These are phyloP conservation scores for Megaceryle alcyon DNA, from an alignment of 2,797 vertebrate genomes.

Conservation along the genomic window DNA sequence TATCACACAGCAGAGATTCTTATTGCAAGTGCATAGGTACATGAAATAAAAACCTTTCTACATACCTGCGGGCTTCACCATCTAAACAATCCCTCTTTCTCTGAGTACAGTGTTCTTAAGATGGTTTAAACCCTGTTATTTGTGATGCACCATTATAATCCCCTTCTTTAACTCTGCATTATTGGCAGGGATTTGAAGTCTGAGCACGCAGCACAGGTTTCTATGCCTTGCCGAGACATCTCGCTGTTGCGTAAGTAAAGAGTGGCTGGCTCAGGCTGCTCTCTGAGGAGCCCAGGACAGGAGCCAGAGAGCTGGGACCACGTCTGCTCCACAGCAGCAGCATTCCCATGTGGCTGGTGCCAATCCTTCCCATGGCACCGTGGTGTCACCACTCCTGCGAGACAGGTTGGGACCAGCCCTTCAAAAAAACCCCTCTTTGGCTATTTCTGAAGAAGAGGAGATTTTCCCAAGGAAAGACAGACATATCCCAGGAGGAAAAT, in stretches of 20 bases:
- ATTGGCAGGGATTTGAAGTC: constrained; percentile 58
- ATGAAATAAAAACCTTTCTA: not conserved
- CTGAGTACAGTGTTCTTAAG: constrained; percentile 38
- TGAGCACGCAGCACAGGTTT: constrained; percentile 21
- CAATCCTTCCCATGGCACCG: not conserved
- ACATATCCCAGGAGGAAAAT: not conserved
- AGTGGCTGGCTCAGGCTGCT: not conserved
- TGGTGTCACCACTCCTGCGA: accelerated
- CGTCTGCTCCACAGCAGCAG: not conserved
- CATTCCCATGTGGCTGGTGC: accelerated
- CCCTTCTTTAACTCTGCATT: constrained; percentile 26
- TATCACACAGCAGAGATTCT: not conserved
- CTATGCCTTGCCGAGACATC: constrained; percentile 8
- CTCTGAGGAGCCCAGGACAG: not conserved
- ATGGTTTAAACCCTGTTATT: constrained; percentile 45
- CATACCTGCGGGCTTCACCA: not conserved
- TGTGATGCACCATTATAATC: constrained; percentile 55
- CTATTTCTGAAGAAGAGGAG: not conserved
- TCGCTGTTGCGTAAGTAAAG: not conserved
- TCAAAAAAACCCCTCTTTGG: not conserved
- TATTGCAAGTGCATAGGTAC: not conserved
- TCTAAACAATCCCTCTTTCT: constrained; percentile 38
- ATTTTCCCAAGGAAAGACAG: not conserved
- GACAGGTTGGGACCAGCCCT: not conserved
- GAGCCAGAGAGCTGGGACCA: not conserved